phyloP scores from a whole-genome alignment of 2,888 invertebrate genomes.

The Anthrax anthrax region DNA sequence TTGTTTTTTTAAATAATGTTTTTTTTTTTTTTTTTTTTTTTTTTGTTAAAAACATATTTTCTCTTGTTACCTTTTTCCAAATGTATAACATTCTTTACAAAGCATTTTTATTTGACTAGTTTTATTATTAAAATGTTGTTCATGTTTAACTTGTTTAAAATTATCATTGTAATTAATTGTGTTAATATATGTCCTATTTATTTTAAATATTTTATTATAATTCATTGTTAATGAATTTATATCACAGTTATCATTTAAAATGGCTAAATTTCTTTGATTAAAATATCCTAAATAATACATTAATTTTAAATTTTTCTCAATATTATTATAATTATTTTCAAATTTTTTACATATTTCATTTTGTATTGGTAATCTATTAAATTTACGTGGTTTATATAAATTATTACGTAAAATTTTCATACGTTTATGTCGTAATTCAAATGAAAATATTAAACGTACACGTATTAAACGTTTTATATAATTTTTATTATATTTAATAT shows the following conservation, averaged over 20 bases:
- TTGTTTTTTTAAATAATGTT: too few relatives aligned
- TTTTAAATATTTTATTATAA: too few relatives aligned
- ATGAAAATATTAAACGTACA: slow-evolving; percentile 50
- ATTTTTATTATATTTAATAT: too few relatives aligned
- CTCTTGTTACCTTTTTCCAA: slow-evolving; percentile 3
- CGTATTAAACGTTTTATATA: slow-evolving; percentile 15
- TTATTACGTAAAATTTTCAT: slow-evolving; percentile 23
- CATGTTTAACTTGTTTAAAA: not conserved
- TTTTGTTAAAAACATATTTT: not conserved
- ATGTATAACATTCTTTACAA: slow-evolving; percentile 8
- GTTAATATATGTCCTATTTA: too few relatives aligned
- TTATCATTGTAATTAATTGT: not conserved
- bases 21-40: not conserved
- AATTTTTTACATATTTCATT: not conserved
- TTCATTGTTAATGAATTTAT: too few relatives aligned
- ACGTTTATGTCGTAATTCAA: slow-evolving; percentile 41
- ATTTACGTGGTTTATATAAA: not conserved
- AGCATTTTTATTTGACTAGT: slow-evolving; percentile 1
- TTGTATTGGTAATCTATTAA: not conserved
- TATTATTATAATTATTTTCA: too few relatives aligned
- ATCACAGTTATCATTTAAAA: not conserved
- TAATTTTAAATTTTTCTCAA: too few relatives aligned
- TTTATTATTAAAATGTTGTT: not conserved
- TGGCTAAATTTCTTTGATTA: slow-evolving; percentile 16
- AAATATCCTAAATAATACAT: slow-evolving; percentile 25